Base-by-base conservation (phyloP, 2,113 vertebrate genomes). In the Microcebus jonahi region DNA sequence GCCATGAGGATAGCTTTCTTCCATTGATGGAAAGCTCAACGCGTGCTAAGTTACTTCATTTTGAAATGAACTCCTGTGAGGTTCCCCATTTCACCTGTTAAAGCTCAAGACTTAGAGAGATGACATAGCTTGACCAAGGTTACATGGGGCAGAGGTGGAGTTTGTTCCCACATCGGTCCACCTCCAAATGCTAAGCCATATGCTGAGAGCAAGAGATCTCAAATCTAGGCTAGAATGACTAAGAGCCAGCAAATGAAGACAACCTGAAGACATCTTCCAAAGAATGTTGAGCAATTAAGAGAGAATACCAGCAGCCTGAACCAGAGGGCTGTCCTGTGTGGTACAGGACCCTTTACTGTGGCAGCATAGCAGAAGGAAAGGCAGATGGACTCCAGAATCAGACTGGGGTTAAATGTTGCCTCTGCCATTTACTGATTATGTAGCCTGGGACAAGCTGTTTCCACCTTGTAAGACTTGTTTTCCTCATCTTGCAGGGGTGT, bases 331-430 rank as follows among this genome's bases (percentile, higher is more conserved):
- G 6, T 57, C 13, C 15, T n/a, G 9, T 76, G 65, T 87, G 57
- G 2, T 12, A 0, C 5, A 20, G 12, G 34, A 9, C 13, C 42
- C 8, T 25, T 76, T 25, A 1, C 14, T 0, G 17, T 55, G 53
- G 6, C 9, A 61, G 39, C 18, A 4, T 1, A 90, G n/a, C 27
- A 67, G n/a, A 42, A 48, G 15, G 53, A 42, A 91, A n/a, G 8
- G 18, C 27, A 36, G 3, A 27, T 8, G 8, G 25, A 29, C 17
- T 82, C 27, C 70, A 23, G 18, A 96, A 27, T 68, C 15, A 48
- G 4, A 57, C 3, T 63, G 27, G 57, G 50, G 6, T 80, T 53
- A 18, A 23, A n/a, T 79, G 25, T 3, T 27, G 2, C 45, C 36
- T 92, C 3, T 25, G 18, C 18, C 14, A 17, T 3, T 5, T 76